phyloP scores from a whole-genome alignment of 2,113 vertebrate genomes.

The Scopus umbretta region DNA sequence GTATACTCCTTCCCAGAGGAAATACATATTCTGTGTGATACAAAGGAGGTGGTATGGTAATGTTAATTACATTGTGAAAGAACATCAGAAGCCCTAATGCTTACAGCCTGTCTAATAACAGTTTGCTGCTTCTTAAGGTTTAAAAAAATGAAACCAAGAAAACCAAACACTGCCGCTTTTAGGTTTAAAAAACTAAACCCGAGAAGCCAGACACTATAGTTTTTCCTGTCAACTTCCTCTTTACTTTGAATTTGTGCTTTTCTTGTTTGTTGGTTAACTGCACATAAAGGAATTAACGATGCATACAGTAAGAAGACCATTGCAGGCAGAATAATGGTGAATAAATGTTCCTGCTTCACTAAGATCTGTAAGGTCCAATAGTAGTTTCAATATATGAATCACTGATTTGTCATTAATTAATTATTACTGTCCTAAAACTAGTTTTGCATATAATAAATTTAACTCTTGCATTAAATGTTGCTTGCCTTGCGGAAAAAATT shows the following conservation, averaged over 20 bases:
- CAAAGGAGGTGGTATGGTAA: background rate
- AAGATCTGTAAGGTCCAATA: background rate
- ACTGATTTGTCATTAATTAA: background rate
- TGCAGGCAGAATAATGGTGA: background rate
- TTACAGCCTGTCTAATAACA: background rate
- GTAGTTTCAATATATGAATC: background rate
- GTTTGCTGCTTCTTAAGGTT: background rate
- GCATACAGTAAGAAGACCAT: background rate
- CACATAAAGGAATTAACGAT: background rate
- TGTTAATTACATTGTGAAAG: background rate
- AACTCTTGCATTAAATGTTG: background rate
- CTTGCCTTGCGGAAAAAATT: background rate
- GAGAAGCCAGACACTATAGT: background rate
- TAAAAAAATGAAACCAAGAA: background rate
- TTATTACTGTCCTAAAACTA: background rate
- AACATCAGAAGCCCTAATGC: background rate
- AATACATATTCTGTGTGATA: background rate
- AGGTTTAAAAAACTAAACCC: background rate
- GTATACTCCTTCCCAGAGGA: background rate
- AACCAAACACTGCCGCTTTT: background rate
- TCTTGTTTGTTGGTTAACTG: background rate
- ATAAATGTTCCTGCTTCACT: background rate
- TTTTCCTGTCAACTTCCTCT: background rate
- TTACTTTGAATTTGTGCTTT: background rate
- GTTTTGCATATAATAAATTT: background rate